Conservation (phyloP, 2,797 vertebrate genomes). For the Prionace glauca region DNA sequence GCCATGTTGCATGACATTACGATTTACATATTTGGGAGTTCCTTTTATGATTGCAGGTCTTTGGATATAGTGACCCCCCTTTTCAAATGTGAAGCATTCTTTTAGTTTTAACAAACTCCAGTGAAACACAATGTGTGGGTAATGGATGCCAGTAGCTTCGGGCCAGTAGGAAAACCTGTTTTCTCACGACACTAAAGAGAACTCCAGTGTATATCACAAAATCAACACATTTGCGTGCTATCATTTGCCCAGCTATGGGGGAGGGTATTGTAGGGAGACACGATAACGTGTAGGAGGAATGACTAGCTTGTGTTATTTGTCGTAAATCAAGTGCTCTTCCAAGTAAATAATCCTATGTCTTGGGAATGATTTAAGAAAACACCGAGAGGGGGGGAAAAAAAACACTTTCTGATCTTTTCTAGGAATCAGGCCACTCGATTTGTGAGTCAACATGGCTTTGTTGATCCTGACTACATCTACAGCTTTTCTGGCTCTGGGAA, state of each 20-base stretch:
- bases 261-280: no score
- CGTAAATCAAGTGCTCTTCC: neutral
- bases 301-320: neutral
- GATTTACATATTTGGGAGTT: neutral
- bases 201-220: neutral
- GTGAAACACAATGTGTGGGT: neutral
- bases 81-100: neutral
- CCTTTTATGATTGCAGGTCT: neutral
- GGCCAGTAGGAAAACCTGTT: no score
- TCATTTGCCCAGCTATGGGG: neutral
- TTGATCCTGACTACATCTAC: slow-evolving; percentile 69
- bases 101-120: neutral
- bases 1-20: neutral
- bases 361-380: neutral
- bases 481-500: slow-evolving; percentile 63
- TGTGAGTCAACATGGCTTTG: slow-evolving; percentile 66
- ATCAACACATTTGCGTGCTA: neutral
- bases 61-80: no score
- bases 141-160: neutral
- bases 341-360: neutral
- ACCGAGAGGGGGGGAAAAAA: no score
- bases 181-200: neutral
- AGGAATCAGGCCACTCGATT: slow-evolving; percentile 54
- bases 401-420: neutral
- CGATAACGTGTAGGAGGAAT: neutral